phyloP scores from a whole-genome alignment of 2,797 vertebrate species.

The Cossypha heuglini region DNA sequence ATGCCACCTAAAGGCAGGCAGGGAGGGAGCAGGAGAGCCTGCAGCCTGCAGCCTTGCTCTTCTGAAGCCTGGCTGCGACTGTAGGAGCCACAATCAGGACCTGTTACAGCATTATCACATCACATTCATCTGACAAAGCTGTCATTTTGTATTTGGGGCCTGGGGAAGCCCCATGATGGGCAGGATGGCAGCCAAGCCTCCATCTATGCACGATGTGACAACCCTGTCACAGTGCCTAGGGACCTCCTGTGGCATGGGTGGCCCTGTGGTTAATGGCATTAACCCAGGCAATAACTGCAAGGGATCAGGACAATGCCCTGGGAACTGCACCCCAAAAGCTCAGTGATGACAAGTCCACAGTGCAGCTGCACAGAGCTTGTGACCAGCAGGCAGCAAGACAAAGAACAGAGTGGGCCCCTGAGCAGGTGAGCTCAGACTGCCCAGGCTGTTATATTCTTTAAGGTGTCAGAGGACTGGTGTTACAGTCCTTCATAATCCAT shows the following conservation, averaged over 20 bases:
- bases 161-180: neutral
- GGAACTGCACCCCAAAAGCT: neutral
- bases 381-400: neutral
- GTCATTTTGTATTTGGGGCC: neutral
- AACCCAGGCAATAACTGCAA: neutral
- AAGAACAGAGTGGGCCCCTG: neutral
- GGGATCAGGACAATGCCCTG: neutral
- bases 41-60: neutral
- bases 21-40: neutral
- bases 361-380: neutral
- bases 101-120: neutral
- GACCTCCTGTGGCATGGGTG: rapidly evolving
- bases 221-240: neutral
- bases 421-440: neutral
- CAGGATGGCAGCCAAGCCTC: neutral
- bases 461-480: neutral
- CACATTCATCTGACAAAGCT: neutral
- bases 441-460: neutral
- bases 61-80: neutral
- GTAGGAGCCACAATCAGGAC: neutral
- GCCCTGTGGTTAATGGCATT: neutral
- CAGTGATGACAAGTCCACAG: neutral
- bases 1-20: neutral
- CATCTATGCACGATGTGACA: neutral
- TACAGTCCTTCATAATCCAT: rapidly evolving